Conservation (phyloP, 2,888 invertebrate genomes). For the Rhimphoctona megacephalus region DNA sequence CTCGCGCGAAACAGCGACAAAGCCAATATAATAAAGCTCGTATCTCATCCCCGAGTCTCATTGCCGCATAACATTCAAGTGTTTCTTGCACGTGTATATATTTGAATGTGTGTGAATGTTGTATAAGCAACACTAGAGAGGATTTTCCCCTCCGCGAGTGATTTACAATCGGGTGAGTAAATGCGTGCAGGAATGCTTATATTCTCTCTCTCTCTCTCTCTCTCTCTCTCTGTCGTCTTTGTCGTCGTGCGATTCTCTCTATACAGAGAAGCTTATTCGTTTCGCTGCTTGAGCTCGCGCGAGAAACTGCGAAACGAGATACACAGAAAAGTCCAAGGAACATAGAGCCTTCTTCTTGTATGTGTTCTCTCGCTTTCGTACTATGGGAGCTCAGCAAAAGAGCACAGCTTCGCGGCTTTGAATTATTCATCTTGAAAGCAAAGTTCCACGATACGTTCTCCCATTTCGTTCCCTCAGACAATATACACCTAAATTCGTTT, state of each 20-base stretch:
- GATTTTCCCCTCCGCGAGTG: constrained; percentile 74
- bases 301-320: constrained; percentile 67
- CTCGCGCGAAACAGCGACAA: constrained; percentile 74
- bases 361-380: constrained; percentile 69
- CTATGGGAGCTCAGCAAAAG: constrained; percentile 50
- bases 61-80: constrained; percentile 81
- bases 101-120: background rate
- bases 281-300: constrained; percentile 67
- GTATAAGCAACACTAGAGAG: constrained; percentile 55
- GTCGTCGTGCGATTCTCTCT: constrained; percentile 66
- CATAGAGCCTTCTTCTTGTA: constrained; percentile 33
- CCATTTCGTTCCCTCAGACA: constrained; percentile 42
- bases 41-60: constrained; percentile 80
- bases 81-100: constrained; percentile 45
- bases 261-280: constrained; percentile 67
- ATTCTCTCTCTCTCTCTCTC: constrained; percentile 73
- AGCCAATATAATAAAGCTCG: constrained; percentile 78
- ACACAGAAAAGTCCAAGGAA: constrained; percentile 43
- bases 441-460: constrained; percentile 58
- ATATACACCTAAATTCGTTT: constrained; percentile 24
- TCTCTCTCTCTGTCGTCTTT: constrained; percentile 76
- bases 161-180: constrained; percentile 81
- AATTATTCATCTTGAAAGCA: constrained; percentile 80
- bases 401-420: constrained; percentile 77
- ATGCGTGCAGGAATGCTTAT: constrained; percentile 82